Conservation (phyloP, 2,888 invertebrate species). For the Microdon myrmicae region DNA sequence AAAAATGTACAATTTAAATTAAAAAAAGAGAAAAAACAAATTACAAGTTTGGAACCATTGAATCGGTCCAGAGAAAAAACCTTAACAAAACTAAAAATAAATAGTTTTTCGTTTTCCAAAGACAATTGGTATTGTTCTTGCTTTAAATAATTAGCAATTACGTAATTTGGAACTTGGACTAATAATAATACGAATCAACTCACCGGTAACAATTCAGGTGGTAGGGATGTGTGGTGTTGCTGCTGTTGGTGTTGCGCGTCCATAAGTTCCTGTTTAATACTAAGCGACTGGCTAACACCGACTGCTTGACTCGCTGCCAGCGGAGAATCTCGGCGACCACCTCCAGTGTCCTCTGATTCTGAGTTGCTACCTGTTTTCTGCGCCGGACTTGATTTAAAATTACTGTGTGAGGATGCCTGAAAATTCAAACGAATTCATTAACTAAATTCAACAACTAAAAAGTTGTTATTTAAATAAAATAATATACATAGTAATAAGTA, state of each 20-base stretch:
- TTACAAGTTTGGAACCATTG: conserved; percentile 65
- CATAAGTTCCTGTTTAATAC: conserved; percentile 67
- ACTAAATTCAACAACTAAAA: conserved; percentile 1
- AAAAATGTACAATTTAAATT: conserved; percentile 15
- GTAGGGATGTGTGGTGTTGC: conserved; percentile 64
- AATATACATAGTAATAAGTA: neutral
- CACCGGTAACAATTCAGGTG: conserved; percentile 67
- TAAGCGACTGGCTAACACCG: conserved; percentile 66
- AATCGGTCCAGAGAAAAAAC: conserved; percentile 69
- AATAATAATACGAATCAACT: too few species aligned
- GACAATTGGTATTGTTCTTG: too few species aligned
- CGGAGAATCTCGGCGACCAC: conserved; percentile 65
- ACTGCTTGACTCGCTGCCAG: conserved; percentile 63
- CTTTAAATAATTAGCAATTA: too few species aligned
- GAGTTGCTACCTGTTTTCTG: conserved; percentile 74
- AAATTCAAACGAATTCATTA: too few species aligned
- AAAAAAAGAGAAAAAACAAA: conserved; percentile 18
- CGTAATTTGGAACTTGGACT: neutral
- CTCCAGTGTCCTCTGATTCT: conserved; percentile 65
- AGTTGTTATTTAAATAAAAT: neutral
- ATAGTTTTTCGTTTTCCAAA: conserved; percentile 10
- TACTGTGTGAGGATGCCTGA: conserved; percentile 73
- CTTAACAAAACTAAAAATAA: conserved; percentile 63
- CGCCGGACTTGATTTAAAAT: conserved; percentile 75
- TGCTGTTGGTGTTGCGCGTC: conserved; percentile 65